These are phyloP conservation scores for Thermophis baileyi DNA, from an alignment of 2,113 vertebrate species.

Conservation along the genomic window DNA sequence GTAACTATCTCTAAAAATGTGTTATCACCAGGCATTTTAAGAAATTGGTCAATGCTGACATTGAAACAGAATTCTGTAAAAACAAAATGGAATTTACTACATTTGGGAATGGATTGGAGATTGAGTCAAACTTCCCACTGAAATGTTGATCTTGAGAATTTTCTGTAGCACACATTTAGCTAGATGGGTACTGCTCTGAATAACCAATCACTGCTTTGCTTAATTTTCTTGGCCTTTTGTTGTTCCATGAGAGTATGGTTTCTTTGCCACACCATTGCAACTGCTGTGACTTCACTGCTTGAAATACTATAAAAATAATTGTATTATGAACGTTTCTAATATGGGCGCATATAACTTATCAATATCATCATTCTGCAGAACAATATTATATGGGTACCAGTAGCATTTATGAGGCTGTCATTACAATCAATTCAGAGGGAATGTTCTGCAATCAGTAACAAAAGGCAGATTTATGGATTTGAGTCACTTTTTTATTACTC, in stretches of 20 bases:
- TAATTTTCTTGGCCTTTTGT: neutral
- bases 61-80: neutral
- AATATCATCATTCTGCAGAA: neutral
- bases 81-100: neutral
- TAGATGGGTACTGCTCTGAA: neutral
- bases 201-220: neutral
- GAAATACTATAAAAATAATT: neutral
- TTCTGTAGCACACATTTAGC: neutral
- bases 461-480: conserved; percentile 12
- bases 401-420: conserved; percentile 21
- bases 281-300: conserved; percentile 14
- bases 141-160: neutral
- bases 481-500: conserved; percentile 17
- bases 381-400: neutral
- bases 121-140: neutral
- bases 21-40: neutral
- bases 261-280: neutral
- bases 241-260: neutral
- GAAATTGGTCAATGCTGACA: neutral
- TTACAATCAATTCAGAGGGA: neutral
- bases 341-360: neutral
- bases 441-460: conserved; percentile 17
- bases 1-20: neutral
- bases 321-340: neutral
- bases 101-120: neutral